Conservation (phyloP, 2,797 vertebrate genomes). For the Botia kubotai region DNA sequence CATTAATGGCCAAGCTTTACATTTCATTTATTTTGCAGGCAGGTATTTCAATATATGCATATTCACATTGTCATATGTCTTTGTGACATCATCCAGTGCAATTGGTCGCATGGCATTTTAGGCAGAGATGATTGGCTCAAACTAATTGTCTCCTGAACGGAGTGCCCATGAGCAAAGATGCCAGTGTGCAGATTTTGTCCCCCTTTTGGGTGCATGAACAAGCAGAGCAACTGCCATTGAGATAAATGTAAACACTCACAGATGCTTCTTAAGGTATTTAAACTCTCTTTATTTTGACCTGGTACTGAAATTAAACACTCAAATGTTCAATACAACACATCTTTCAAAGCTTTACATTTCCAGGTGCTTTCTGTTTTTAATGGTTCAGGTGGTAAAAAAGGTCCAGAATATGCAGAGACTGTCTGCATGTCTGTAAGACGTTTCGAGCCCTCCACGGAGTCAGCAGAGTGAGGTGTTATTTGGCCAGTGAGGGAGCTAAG, state of each 20-base stretch:
- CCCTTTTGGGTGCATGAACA: neutral
- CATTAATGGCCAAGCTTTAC: neutral
- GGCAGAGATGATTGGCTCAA: neutral
- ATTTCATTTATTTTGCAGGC: too few species aligned
- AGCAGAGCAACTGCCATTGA: neutral
- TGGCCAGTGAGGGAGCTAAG: constrained; percentile 46
- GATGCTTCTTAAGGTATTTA: neutral
- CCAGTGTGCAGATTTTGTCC: neutral
- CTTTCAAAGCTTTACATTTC: too few species aligned
- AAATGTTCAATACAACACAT: neutral
- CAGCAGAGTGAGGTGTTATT: constrained; percentile 59
- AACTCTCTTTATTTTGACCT: neutral
- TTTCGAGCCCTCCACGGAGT: constrained; percentile 59
- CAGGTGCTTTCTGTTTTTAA: neutral
- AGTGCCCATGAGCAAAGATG: neutral
- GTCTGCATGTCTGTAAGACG: constrained; percentile 22
- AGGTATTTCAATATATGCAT: too few species aligned
- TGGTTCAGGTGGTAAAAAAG: neutral
- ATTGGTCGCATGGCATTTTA: neutral
- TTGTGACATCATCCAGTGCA: neutral
- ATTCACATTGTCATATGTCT: too few species aligned
- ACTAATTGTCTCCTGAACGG: neutral
- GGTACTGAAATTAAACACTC: neutral
- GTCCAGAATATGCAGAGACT: constrained; percentile 17
- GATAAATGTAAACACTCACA: neutral